These are phyloP conservation scores for Hymenochirus boettgeri DNA, from an alignment of 2,113 vertebrate genomes.

Conservation along the genomic window DNA sequence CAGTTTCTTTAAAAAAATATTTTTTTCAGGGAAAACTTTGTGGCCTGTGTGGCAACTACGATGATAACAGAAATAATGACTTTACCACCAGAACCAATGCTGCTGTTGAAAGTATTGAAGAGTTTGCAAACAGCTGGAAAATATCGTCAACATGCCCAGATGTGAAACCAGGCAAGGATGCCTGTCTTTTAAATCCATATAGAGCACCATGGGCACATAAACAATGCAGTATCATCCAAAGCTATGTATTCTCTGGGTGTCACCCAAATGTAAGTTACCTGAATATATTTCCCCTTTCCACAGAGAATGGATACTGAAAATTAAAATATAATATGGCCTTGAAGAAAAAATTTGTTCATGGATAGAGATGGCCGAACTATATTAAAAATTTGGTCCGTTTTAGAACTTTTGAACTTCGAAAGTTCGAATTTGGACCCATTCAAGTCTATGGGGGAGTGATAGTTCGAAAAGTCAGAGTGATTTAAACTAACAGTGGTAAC, in stretches of 20 bases:
- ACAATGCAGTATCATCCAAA: conserved; percentile 38
- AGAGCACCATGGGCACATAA: conserved; percentile 38
- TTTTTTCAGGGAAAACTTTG: conserved; percentile 33
- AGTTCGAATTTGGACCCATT: no score
- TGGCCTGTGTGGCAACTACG: conserved; percentile 44
- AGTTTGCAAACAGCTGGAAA: conserved; percentile 46
- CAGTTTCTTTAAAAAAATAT: no score
- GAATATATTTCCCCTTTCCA: neutral
- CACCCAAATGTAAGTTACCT: conserved; percentile 31
- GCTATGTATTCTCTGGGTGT: conserved; percentile 21
- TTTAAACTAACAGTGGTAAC: no score
- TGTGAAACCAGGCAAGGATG: conserved; percentile 3
- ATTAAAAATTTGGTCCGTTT: no score
- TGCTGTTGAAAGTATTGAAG: conserved; percentile 30
- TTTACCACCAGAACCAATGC: conserved; percentile 37
- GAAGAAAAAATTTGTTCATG: no score
- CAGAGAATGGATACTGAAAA: neutral
- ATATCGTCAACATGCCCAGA: conserved; percentile 15
- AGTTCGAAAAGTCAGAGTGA: no score
- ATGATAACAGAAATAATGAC: conserved; percentile 42
- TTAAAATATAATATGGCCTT: no score
- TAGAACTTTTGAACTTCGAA: no score
- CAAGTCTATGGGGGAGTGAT: no score
- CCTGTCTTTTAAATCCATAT: conserved; percentile 37
- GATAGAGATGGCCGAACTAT: no score